Evolutionary conservation across 1,140 invertebrate species (phyloP).

Genomic region (Choristoneura fumiferana): DNA sequence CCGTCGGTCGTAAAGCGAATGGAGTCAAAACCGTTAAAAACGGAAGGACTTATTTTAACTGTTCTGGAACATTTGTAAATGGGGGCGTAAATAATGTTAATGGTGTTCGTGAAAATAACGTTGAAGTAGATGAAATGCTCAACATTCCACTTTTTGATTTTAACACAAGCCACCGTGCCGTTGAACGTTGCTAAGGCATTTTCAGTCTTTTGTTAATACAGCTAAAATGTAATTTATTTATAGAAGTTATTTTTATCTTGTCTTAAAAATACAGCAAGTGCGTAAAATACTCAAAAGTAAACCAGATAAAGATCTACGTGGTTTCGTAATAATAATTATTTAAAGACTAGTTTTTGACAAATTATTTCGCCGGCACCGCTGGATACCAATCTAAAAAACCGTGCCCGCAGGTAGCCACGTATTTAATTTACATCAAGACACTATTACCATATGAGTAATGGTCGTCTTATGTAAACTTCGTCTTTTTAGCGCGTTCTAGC

Average conservation of each 20-base stretch:
- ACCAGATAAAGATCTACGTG: slow-evolving; percentile 5
- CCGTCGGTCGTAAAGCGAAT: slow-evolving; percentile 45
- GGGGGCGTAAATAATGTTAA: slow-evolving; percentile 16
- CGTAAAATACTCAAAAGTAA: background rate
- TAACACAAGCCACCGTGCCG: background rate
- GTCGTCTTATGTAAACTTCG: slow-evolving; percentile 36
- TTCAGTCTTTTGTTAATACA: no score
- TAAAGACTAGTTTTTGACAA: slow-evolving; percentile 15
- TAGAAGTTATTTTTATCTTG: background rate
- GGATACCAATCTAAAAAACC: slow-evolving; percentile 2
- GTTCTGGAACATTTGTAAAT: slow-evolving; percentile 7
- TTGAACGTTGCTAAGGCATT: no score
- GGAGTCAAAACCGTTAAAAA: slow-evolving; percentile 26
- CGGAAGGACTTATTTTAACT: slow-evolving; percentile 12
- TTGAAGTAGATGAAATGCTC: background rate
- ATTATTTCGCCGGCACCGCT: slow-evolving; percentile 14
- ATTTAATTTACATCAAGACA: slow-evolving; percentile 53
- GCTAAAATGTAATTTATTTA: no score
- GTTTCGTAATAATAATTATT: background rate
- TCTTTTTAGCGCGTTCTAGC: slow-evolving; percentile 29
- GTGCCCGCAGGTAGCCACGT: slow-evolving; percentile 38
- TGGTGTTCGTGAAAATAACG: slow-evolving; percentile 9
- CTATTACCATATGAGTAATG: slow-evolving; percentile 52
- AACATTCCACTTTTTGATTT: background rate
- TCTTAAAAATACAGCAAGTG: background rate